Base-by-base conservation (phyloP, 2,797 vertebrate genomes). In the Macropodus opercularis region DNA sequence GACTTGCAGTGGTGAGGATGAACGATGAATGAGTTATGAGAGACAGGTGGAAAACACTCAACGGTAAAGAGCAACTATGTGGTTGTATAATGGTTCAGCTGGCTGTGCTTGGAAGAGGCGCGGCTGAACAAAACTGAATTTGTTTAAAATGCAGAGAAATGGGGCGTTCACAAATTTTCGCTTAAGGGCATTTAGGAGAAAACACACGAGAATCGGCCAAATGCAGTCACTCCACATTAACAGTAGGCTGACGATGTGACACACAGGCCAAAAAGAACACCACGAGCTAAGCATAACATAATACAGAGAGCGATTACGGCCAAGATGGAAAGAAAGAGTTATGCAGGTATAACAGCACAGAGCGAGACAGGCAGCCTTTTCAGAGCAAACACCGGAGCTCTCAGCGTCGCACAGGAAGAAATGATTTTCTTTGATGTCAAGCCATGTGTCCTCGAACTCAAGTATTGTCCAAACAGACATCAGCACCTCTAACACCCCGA, bases 401-500 rank as follows among this genome's bases (percentile, higher is more conserved):
- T 75, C 77, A 61, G 75, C 59, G 81, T 85, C 79, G 49, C 85
- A 83, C 84, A 70, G 75, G 76, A 87, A 87, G 79, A 81, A 77
- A 83, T 85, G 70, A 17, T 84, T 77, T 19, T 66, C 80, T 88
- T 87, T 90, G 84, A 90, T 79, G 84, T 85, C 39, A 73, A 54
- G 76, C 74, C 80, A 84, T 72, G 72, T 80, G 83, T 88, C 85
- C 86, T 82, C 14, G 83, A 87, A 86, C 79, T 83, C 80, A 87
- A 73, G 73, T 61, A 29, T 39, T 41, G 31, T 83, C 83, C 77
- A 88, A 86, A 86, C 81, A 87, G 81, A 85, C 53, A 71, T 87
- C 85, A 87, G 85, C 86, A 77, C 64, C 6, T 22, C 81, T 80
- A 79, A 86, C 85, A 87, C 83, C 81, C 83, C 85, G 78, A 88